Conservation (phyloP, 2,797 vertebrate species). For the Falco columbarius region DNA sequence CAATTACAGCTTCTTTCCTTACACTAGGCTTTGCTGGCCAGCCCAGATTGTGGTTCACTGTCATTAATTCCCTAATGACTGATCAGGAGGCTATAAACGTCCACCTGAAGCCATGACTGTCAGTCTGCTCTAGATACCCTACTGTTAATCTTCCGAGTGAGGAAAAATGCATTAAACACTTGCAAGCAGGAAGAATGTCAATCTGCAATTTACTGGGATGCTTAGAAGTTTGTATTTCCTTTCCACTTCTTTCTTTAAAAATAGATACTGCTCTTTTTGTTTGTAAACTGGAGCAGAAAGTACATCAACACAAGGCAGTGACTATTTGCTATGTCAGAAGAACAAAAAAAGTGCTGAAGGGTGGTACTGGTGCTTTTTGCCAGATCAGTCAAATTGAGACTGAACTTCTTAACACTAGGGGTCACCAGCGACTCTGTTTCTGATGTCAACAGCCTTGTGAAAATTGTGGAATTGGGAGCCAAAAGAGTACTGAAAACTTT, state of each 20-base stretch:
- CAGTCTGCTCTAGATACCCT: neutral
- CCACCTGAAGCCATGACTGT: neutral
- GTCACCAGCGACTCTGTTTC: slow-evolving; percentile 40
- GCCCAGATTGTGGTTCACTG: neutral
- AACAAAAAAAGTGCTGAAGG: neutral
- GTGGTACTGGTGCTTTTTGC: neutral
- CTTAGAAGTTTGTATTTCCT: neutral
- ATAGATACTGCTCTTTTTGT: neutral
- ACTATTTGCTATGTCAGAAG: neutral
- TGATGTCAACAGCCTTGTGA: neutral
- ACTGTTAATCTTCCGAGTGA: neutral
- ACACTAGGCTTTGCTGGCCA: neutral
- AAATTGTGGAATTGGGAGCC: neutral
- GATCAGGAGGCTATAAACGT: neutral
- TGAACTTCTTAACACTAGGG: slow-evolving; percentile 35
- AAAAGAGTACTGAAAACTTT: neutral
- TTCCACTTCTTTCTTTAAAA: neutral
- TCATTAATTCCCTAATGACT: slow-evolving; percentile 11
- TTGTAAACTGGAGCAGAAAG: neutral
- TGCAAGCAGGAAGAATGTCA: neutral
- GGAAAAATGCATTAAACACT: neutral
- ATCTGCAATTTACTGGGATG: neutral
- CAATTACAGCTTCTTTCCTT: neutral
- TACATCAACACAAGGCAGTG: neutral
- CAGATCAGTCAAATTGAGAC: neutral